Percentiles rank a stretch among this genome's conserved stretches.
Conservation (phyloP, 2,888 invertebrate genomes). For the Trissolcus japonicus region DNA sequence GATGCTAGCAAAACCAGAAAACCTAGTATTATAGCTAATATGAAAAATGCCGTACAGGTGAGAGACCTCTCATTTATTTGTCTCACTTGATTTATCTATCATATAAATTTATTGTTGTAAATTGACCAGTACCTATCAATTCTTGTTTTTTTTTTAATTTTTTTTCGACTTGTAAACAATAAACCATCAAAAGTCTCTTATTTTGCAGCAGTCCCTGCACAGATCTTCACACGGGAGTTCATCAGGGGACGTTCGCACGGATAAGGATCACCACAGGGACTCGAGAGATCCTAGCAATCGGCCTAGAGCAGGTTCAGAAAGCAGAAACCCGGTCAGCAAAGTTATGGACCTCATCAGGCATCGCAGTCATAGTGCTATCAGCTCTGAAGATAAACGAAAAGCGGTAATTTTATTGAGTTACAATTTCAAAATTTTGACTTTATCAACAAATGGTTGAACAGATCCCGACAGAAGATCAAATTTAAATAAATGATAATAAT, state of each 20-base stretch:
- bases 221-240: constrained; percentile 71
- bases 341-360: constrained; percentile 94
- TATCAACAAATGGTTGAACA: no score
- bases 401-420: constrained; percentile 77
- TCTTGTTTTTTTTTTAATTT: no score
- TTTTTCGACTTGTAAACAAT: constrained; percentile 10
- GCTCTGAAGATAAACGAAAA: constrained; percentile 84
- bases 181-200: constrained; percentile 28
- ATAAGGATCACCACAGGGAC: constrained; percentile 65
- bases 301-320: constrained; percentile 78
- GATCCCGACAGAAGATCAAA: no score
- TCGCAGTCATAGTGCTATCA: constrained; percentile 84
- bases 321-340: constrained; percentile 89
- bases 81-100: not conserved
- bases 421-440: no score
- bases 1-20: constrained; percentile 82
- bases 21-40: constrained; percentile 87
- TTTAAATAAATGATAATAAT: no score
- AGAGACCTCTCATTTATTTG: constrained; percentile 29
- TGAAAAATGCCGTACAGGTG: constrained; percentile 90
- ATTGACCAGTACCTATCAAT: no score
- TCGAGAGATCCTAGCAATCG: constrained; percentile 63
- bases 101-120: no score
- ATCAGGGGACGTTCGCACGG: constrained; percentile 68
- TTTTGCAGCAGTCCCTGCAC: constrained; percentile 68